Base-by-base conservation (phyloP, 2,797 vertebrate species). In the Meriones psammophilus region DNA sequence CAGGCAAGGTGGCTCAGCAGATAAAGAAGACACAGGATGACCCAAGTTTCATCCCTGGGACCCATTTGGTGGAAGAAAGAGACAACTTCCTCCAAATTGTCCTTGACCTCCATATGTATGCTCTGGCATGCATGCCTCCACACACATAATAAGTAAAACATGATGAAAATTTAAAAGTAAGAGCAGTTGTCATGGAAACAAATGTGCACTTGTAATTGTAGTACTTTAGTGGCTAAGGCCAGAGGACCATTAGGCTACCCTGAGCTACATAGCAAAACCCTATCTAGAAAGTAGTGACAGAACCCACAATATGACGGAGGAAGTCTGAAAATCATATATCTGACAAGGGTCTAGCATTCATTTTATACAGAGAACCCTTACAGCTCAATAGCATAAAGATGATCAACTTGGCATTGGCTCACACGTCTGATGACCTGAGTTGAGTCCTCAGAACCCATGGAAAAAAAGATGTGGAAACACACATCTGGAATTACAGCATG, bases 251-350 rank as follows among this genome's bases (percentile, higher is more conserved):
- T 46, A 85, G 83, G 9, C 83, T 66, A 86, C 42, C 64, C 46
- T 69, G 30, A 24, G 20, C 64, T 69, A 69, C 42, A n/a, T 22
- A 85, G 62, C 18, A 36, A 83, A 58, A 30, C 36, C 36, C 36
- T 83, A 42, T 84, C 39, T 64, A 84, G 60, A 64, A 84, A 85
- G 64, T 69, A 69, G 64, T 33, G 78, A 80, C 33, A 68, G 8
- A 93, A 36, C 56, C 56, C 50, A 76, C 33, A 93, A 46, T 62
- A 87, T 87, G 69, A 74, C n/a, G 77, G 54, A 22, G 71, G 92
- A 30, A 76, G 56, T 76, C 81, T 87, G 18, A 33, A 88, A 87
- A 69, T 54, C 28, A 62, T 46, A 28, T 83, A 64, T 90, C 36
- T 93, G 56, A 80, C 64, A 86, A 79, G 30, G 22, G 22, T 76